A percentile compares a stretch with the other conserved stretches of the same genome.
Evolutionary conservation across 2,888 invertebrate genomes (phyloP).

Genomic region (Druceiella hillmani): DNA sequence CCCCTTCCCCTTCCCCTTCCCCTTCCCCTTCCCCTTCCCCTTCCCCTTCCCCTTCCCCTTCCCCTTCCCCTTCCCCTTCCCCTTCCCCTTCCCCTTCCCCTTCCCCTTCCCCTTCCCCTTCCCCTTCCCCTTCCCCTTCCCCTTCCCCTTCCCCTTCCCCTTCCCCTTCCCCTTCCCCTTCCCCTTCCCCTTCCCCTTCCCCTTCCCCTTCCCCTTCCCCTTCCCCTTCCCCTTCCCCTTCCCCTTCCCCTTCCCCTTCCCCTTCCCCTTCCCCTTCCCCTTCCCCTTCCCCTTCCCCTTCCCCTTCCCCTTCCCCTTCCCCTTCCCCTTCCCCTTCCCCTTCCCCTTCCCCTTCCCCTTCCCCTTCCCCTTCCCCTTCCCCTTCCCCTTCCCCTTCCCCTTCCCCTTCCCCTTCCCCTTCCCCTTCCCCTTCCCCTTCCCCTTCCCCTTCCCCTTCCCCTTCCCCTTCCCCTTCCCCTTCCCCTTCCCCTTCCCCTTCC

Average conservation of each 20-base stretch:
- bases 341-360: conserved; percentile 2
- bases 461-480: background rate
- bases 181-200: conserved; percentile 1
- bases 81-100: too few species aligned
- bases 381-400: conserved; percentile 2
- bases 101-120: too few species aligned
- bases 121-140: too few species aligned
- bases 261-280: conserved; percentile 3
- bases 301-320: conserved; percentile 5
- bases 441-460: background rate
- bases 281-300: conserved; percentile 5
- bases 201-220: background rate
- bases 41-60: too few species aligned
- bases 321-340: conserved; percentile 4
- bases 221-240: background rate
- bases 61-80: too few species aligned
- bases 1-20: too few species aligned
- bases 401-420: background rate
- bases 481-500: conserved; percentile 24
- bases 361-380: conserved; percentile 5
- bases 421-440: background rate
- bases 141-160: too few species aligned
- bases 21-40: too few species aligned
- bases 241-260: conserved; percentile 1
- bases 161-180: conserved; percentile 3